A percentile compares a stretch with the other conserved stretches of the same genome.
These are phyloP conservation scores for Zophobas atratus DNA, from an alignment of 1,140 invertebrate genomes.

Conservation along the genomic window DNA sequence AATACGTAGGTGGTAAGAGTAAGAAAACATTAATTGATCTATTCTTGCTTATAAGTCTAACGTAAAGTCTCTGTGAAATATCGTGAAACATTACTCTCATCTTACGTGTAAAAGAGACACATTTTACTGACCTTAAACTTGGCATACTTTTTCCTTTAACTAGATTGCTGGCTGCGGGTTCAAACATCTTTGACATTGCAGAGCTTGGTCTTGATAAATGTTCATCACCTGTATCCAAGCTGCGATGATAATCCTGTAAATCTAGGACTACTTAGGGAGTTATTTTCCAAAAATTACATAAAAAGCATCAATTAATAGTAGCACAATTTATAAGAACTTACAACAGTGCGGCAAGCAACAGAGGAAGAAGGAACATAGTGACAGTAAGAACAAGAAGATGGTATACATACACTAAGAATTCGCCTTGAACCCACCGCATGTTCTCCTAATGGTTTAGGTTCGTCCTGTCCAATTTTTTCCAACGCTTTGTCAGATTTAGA, in stretches of 20 bases:
- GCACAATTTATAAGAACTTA: conserved; percentile 23
- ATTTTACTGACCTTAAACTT: conserved; percentile 83
- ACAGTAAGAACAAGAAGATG: conserved; percentile 57
- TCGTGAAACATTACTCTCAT: too few relatives aligned
- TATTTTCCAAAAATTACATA: background rate
- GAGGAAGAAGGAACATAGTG: conserved; percentile 46
- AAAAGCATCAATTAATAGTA: background rate
- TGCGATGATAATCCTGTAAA: conserved; percentile 82
- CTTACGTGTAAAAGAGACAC: background rate
- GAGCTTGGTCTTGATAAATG: conserved; percentile 78
- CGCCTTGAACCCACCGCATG: conserved; percentile 69
- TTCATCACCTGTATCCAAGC: conserved; percentile 84
- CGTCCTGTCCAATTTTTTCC: conserved; percentile 89
- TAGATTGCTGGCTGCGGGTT: conserved; percentile 77
- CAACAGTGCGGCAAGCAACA: conserved; percentile 6
- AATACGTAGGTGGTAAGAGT: background rate
- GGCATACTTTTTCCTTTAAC: conserved; percentile 97
- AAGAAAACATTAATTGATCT: background rate
- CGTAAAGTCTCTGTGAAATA: too few relatives aligned
- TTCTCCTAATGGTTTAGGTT: conserved; percentile 73
- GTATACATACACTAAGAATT: conserved; percentile 65
- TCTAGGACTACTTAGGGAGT: conserved; percentile 4
- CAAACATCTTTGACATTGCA: conserved; percentile 74
- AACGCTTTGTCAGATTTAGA: conserved; percentile 93
- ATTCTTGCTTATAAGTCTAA: too few relatives aligned